Percentiles rank a stretch among this genome's conserved stretches.
Conservation (phyloP, 2,888 invertebrate genomes). For the Calameuta idolon region DNA sequence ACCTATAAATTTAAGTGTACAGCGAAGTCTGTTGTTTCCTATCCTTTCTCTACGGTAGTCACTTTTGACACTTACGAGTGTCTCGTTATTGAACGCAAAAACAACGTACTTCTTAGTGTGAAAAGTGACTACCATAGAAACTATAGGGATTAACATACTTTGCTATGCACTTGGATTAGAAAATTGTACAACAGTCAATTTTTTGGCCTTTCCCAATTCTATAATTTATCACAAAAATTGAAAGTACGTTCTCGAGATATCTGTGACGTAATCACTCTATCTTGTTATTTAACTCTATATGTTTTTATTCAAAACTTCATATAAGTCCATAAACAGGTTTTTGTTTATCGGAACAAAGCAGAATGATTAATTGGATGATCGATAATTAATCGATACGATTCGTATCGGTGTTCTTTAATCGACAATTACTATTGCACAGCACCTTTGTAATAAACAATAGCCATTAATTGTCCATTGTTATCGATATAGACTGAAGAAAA, state of each 20-base stretch:
- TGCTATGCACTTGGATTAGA: too few species aligned
- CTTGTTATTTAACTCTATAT: background rate
- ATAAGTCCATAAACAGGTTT: background rate
- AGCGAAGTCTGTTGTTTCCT: too few species aligned
- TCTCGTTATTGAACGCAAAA: too few species aligned
- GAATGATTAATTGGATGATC: background rate
- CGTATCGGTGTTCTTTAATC: background rate
- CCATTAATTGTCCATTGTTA: background rate
- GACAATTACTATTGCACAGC: background rate
- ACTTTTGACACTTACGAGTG: too few species aligned
- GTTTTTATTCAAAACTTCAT: background rate
- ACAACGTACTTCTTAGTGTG: too few species aligned
- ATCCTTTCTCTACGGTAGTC: too few species aligned
- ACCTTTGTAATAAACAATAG: background rate
- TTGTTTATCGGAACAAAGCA: background rate
- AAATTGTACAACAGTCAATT: background rate
- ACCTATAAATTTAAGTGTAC: too few species aligned
- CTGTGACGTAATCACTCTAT: background rate
- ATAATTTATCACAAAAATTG: background rate
- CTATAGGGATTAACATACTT: too few species aligned
- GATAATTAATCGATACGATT: background rate
- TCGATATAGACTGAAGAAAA: background rate
- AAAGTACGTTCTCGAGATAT: background rate
- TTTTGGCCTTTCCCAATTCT: background rate
- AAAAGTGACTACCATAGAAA: too few species aligned